Evolutionary conservation across 1,140 invertebrate genomes (phyloP).

Genomic region (Stenopsyche tienmushanensis): DNA sequence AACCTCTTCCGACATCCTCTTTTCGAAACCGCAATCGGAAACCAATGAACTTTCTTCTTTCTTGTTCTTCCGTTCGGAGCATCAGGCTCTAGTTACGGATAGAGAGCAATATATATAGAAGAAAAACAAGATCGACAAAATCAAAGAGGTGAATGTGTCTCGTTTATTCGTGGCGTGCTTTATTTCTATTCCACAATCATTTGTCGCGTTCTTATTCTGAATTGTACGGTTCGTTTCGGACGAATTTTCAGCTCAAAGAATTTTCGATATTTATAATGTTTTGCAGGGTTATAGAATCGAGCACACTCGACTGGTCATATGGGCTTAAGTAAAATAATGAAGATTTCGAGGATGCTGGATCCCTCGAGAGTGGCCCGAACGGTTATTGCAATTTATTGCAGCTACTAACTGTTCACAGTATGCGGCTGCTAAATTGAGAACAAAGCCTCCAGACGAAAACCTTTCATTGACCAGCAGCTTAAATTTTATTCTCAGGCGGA

Average conservation of each 20-base stretch:
- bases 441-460: constrained; percentile 4
- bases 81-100: constrained; percentile 15
- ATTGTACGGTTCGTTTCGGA: no score
- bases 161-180: no score
- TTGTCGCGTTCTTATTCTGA: background rate
- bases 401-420: constrained; percentile 13
- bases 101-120: background rate
- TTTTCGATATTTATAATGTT: background rate
- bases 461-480: constrained; percentile 1
- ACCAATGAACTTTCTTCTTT: constrained; percentile 21
- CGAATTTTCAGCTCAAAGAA: no score
- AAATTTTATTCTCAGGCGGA: no score
- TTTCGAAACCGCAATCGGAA: constrained; percentile 20
- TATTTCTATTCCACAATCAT: background rate
- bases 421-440: constrained; percentile 1
- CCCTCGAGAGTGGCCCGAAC: background rate
- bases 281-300: background rate
- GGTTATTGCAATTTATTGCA: constrained; percentile 22
- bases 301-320: background rate
- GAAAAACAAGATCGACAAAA: background rate
- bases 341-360: background rate
- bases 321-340: background rate
- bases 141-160: background rate
- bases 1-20: background rate
- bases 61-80: constrained; percentile 26